Base-by-base conservation (phyloP, 2,888 invertebrate species). In the Scelioninae gen. 1 region DNA sequence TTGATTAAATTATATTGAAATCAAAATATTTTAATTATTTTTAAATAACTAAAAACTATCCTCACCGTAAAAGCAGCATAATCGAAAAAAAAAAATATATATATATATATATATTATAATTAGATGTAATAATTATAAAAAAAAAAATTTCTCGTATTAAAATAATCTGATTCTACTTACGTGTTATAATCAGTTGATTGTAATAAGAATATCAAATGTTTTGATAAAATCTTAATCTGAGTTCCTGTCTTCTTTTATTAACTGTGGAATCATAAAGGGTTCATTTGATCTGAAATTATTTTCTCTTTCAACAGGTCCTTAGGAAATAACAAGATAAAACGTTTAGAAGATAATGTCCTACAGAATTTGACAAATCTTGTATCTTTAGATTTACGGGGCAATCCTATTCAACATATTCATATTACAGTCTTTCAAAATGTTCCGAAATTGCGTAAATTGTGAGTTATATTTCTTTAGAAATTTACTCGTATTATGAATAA, bases 241-340 rank as follows among this genome's bases (percentile, higher is more conserved):
- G 11, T 43, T 5, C n/a, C 2, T 11, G 5, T 43, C 43, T 43
- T 10, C 43, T 10, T 11, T 5, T n/a, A n/a, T 43, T 43, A 43
- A 43, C 43, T 43, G 43, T n/a, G 43, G 43, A 43, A 11, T 43
- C 11, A 43, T n/a, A 5, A 11, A 43, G n/a, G n/a, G n/a, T n/a
- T 45, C 31, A 60, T 60, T 29, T 47, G 0, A 51, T 65, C 55
- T 29, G 15, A n/a, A 32, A 66, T 58, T 72, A 51, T 45, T 62
- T 62, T 38, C 62, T 51, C 23, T 71, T 62, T 60, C 38, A 90
- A 82, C 93, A 97, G 98, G 90, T 96, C 96, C 53, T 93, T 97
- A 91, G 96, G 96, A 32, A 95, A 96, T 91, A 98, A 98, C 93
- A 95, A 95, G 86, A 95, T 98, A 90, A 95, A 95, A 89, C 94